These are phyloP conservation scores for Plebejus argus DNA, from an alignment of 2,888 invertebrate species.

Conservation along the genomic window DNA sequence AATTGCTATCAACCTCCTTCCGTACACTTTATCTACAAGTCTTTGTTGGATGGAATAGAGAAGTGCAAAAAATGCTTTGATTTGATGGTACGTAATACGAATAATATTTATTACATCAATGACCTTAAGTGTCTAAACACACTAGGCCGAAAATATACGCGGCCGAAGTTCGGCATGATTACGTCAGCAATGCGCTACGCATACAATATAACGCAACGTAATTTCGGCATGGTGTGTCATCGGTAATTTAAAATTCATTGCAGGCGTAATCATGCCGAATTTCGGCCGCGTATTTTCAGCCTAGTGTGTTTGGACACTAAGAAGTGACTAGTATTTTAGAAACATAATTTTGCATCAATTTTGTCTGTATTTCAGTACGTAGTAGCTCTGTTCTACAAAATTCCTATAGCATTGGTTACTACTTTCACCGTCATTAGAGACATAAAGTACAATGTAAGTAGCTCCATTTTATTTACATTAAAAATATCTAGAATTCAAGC, in stretches of 20 bases:
- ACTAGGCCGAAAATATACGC: too few species aligned
- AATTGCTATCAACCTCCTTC: neutral
- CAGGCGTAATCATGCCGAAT: too few species aligned
- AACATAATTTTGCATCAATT: neutral
- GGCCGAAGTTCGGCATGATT: too few species aligned
- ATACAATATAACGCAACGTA: too few species aligned
- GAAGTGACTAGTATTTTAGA: neutral
- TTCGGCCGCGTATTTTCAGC: too few species aligned
- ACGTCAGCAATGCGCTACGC: too few species aligned
- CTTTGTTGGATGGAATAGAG: constrained; percentile 12
- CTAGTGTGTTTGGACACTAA: too few species aligned
- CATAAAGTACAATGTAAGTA: neutral
- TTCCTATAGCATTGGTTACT: neutral
- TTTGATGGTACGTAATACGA: neutral
- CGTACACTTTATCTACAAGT: constrained; percentile 7
- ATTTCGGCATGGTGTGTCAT: too few species aligned
- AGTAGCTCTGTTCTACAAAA: neutral
- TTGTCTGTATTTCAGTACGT: constrained; percentile 7
- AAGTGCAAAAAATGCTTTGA: constrained; percentile 9
- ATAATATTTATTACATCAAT: neutral
- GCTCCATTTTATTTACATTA: neutral
- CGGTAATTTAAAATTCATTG: too few species aligned
- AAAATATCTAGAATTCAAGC: neutral
- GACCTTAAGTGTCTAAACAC: neutral
- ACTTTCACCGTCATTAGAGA: neutral